These are phyloP conservation scores for Danaus melanippus DNA, from an alignment of 1,140 invertebrate genomes.

Conservation along the genomic window DNA sequence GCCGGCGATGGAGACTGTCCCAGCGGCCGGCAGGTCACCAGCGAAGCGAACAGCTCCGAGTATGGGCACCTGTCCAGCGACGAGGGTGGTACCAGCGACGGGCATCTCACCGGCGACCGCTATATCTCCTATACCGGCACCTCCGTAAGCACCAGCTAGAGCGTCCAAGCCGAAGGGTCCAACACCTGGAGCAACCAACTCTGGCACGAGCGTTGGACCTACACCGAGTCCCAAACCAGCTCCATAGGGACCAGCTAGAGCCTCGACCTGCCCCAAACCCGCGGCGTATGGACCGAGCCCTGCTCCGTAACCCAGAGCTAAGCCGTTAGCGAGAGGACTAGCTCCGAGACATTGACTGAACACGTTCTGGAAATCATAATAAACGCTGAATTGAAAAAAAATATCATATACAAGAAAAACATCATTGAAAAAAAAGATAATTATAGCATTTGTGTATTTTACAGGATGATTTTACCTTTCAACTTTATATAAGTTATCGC, in stretches of 20 bases:
- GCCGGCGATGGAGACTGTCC: conserved; percentile 30
- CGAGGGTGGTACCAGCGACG: conserved; percentile 34
- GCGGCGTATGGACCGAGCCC: not conserved
- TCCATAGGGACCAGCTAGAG: conserved; percentile 3
- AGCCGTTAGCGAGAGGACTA: not conserved
- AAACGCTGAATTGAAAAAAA: too few species aligned
- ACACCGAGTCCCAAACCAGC: conserved; percentile 1
- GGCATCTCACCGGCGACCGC: conserved; percentile 39
- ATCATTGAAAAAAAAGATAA: too few species aligned
- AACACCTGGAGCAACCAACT: not conserved
- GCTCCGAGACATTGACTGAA: conserved; percentile 7
- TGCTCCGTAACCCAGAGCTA: not conserved
- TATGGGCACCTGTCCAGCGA: conserved; percentile 34
- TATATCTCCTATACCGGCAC: conserved; percentile 35
- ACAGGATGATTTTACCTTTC: too few species aligned
- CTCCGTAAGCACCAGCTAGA: conserved; percentile 25
- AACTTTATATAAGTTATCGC: too few species aligned
- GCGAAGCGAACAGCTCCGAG: conserved; percentile 36
- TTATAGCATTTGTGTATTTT: too few species aligned
- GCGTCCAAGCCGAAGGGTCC: not conserved
- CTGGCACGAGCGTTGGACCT: conserved; percentile 1
- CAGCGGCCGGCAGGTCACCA: conserved; percentile 30
- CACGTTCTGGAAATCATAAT: conserved; percentile 3
- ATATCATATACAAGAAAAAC: too few species aligned
- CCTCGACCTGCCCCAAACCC: not conserved